Percentiles rank a stretch among this genome's conserved stretches.
Conservation (phyloP, 2,113 vertebrate species). For the Myiopsitta monachus region DNA sequence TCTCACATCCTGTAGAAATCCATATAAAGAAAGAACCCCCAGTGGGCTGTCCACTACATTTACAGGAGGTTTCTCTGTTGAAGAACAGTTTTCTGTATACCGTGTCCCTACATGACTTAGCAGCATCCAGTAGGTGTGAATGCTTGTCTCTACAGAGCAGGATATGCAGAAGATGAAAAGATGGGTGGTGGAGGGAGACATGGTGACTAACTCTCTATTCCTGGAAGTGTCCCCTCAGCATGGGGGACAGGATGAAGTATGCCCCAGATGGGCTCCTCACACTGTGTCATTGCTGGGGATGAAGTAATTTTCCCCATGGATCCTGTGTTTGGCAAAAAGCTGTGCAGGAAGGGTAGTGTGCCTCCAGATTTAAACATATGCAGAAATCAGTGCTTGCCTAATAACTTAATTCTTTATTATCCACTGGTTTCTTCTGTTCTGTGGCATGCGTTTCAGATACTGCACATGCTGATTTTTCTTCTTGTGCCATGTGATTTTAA, state of each 20-base stretch:
- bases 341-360: not conserved
- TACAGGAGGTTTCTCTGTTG: not conserved
- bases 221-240: not conserved
- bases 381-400: not conserved
- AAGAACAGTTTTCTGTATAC: not conserved
- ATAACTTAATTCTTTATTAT: not conserved
- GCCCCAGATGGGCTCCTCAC: not conserved
- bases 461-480: not conserved
- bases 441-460: not conserved
- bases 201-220: not conserved
- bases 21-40: not conserved
- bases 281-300: not conserved
- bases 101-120: not conserved
- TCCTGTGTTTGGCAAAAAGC: not conserved
- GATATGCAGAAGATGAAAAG: not conserved
- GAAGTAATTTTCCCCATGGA: not conserved
- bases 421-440: not conserved
- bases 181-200: not conserved
- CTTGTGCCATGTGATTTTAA: not conserved
- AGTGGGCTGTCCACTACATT: not conserved
- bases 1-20: not conserved
- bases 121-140: conserved; percentile 11
- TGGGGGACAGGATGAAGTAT: not conserved
- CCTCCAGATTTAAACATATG: not conserved
- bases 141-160: not conserved